phyloP scores from a whole-genome alignment of 1,140 invertebrate species.

The Drosophila sp. region DNA sequence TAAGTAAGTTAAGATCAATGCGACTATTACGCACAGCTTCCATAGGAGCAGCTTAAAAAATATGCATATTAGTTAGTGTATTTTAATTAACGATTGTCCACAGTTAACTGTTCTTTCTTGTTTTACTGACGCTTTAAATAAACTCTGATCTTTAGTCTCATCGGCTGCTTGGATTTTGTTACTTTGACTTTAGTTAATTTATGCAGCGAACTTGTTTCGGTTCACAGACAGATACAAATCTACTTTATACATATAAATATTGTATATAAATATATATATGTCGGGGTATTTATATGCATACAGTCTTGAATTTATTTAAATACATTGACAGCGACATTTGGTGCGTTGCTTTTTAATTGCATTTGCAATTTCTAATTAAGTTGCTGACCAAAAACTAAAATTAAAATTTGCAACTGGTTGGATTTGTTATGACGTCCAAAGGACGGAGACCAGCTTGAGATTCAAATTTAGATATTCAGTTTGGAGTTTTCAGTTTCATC shows the following conservation, averaged over 20 bases:
- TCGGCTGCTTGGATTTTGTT: conserved; percentile 56
- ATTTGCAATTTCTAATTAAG: conserved; percentile 82
- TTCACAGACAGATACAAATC: conserved; percentile 42
- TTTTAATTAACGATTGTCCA: conserved; percentile 12
- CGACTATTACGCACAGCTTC: background rate
- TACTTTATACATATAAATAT: conserved; percentile 17
- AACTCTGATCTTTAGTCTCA: conserved; percentile 48
- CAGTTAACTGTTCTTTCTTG: conserved; percentile 15
- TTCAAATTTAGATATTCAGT: conserved; percentile 37
- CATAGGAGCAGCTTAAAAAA: background rate
- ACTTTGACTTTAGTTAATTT: conserved; percentile 66
- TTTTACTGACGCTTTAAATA: conserved; percentile 41
- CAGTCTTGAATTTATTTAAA: conserved; percentile 59
- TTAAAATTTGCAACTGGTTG: conserved; percentile 63
- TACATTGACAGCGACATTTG: conserved; percentile 53
- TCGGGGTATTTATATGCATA: conserved; percentile 8
- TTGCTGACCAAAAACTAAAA: conserved; percentile 53
- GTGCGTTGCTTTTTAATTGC: conserved; percentile 63
- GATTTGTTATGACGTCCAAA: background rate
- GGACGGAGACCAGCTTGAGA: conserved; percentile 4
- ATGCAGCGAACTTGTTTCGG: conserved; percentile 79
- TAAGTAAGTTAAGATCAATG: background rate
- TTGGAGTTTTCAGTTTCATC: conserved; percentile 32
- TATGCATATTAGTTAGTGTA: conserved; percentile 25
- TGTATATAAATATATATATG: conserved; percentile 10